Evolutionary conservation across 2,113 vertebrate genomes (phyloP).

Genomic region (Talpa occidentalis): DNA sequence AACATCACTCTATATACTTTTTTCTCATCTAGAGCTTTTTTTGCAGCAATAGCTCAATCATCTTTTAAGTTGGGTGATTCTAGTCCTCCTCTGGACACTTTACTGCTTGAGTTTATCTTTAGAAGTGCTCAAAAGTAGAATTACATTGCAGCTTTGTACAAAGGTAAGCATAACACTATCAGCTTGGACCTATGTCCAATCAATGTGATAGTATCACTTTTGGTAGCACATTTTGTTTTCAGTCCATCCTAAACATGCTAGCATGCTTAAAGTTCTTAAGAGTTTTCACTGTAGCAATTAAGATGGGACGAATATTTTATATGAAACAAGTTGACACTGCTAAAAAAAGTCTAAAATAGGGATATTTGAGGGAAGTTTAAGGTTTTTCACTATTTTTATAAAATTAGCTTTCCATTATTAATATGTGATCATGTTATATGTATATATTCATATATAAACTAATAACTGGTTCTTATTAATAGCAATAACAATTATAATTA

Average conservation of each 20-base stretch:
- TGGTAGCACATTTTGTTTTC: background rate
- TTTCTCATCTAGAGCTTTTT: background rate
- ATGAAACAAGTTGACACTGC: background rate
- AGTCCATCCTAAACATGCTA: background rate
- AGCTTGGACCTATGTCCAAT: background rate
- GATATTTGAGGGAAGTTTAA: background rate
- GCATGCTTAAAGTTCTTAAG: background rate
- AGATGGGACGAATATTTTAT: background rate
- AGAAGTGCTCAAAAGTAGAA: background rate
- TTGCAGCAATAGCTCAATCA: background rate
- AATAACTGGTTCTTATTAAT: constrained; percentile 3
- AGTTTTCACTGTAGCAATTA: background rate
- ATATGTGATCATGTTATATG: background rate
- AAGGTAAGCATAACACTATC: background rate
- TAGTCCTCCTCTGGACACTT: no score
- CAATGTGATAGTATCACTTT: background rate
- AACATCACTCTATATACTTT: background rate
- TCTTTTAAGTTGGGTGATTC: background rate
- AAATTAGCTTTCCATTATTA: constrained; percentile 11
- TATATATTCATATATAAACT: background rate
- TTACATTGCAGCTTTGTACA: background rate
- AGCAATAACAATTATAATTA: background rate
- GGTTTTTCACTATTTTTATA: background rate
- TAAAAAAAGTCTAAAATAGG: constrained; percentile 14
- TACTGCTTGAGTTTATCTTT: background rate